Evolutionary conservation across 2,113 vertebrate genomes (phyloP).

Genomic region (Pica pica): DNA sequence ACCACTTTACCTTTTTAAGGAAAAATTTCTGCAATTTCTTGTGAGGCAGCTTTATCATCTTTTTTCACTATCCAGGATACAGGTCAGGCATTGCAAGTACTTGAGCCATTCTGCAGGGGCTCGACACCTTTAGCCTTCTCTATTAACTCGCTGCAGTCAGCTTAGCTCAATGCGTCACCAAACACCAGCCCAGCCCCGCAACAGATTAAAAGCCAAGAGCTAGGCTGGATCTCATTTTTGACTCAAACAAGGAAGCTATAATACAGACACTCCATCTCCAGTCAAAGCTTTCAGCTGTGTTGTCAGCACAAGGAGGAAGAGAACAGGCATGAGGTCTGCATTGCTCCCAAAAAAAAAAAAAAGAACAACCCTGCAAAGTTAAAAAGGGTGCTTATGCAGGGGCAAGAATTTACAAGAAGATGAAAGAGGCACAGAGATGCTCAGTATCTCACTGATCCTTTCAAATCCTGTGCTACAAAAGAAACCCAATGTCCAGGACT

Average conservation of each 20-base stretch:
- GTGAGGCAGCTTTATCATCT: constrained; percentile 62
- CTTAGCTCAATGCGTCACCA: constrained; percentile 46
- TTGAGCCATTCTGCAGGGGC: constrained; percentile 37
- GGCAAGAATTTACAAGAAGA: neutral
- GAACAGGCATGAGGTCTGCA: neutral
- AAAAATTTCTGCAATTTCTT: constrained; percentile 62
- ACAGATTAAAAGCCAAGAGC: constrained; percentile 42
- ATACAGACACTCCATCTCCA: neutral
- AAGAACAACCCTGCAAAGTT: neutral
- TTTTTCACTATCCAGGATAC: neutral
- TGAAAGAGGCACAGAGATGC: neutral
- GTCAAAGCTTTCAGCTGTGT: neutral
- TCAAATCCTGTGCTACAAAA: neutral
- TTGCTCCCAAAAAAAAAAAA: neutral
- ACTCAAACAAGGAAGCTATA: neutral
- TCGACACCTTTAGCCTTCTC: constrained; percentile 45
- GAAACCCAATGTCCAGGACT: neutral
- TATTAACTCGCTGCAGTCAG: constrained; percentile 23
- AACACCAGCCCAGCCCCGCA: neutral
- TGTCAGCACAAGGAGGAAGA: neutral
- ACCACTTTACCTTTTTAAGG: constrained; percentile 65
- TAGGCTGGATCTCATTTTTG: constrained; percentile 36
- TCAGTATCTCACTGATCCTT: neutral
- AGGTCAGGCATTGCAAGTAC: neutral
- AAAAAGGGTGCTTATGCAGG: neutral